Base-by-base conservation (phyloP, 2,113 vertebrate genomes). In the Salvelinus fontinalis region DNA sequence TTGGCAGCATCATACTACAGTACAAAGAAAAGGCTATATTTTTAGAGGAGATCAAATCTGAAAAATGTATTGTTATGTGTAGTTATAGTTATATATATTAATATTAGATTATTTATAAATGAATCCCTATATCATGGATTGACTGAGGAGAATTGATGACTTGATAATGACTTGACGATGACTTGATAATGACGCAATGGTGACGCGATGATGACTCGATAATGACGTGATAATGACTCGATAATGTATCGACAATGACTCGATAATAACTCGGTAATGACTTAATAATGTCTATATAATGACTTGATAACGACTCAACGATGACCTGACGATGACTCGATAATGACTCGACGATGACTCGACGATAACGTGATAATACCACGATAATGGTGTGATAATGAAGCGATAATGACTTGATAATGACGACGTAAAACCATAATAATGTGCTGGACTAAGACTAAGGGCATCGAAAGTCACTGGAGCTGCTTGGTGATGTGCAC, bases 371-470 rank as follows among this genome's bases (percentile, higher is more conserved):
- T 7, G 34, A 34, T 7, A 31, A 31, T 6, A 2, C 0, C 29
- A 0, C 29, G 29, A 31, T 1, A 31, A 31, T 31, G 29, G 0
- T 2, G 0, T 31, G 29, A 34, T 34, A 34, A 34, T 34, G 34
- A 34, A 6, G 0, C 0, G 24, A 72, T 71, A 64, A 24, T 16
- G 29, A 14, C 5, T 29, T 3, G 64, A 66, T 14, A 13, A 12
- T 26, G 24, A 27, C 1, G 9, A 6, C 22, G 7, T 22, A 8
- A 7, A 34, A 81, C 81, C 27, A 51, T 60, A n/a, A 22, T 9
- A 78, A 81, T 76, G 83, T 90, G 82, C 85, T 88, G 79, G 77
- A 80, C 34, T 3, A 7, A 67, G 22, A 26, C 39, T 26, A 3
- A 14, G 20, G 54, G 44, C 13, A 3, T 12, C 12, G 1, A 48